phyloP scores from a whole-genome alignment of 1,140 invertebrate species.

The Trichonephila inaurata region DNA sequence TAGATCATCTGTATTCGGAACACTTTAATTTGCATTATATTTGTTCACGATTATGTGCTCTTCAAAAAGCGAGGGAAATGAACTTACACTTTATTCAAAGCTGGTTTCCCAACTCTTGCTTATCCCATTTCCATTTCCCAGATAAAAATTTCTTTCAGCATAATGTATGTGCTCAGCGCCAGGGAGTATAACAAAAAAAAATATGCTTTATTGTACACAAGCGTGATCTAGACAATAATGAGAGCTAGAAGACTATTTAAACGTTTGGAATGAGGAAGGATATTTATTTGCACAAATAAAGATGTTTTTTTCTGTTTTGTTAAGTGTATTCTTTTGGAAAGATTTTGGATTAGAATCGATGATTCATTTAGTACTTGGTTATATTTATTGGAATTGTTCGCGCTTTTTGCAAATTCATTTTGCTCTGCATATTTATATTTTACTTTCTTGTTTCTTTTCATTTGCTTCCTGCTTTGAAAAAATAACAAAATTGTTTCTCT shows the following conservation, averaged over 20 bases:
- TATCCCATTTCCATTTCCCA: neutral
- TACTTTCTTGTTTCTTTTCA: too few species aligned
- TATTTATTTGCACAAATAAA: neutral
- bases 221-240: neutral
- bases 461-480: too few species aligned
- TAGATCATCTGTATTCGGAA: conserved; percentile 64
- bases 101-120: neutral
- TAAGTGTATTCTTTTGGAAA: neutral
- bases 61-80: conserved; percentile 18
- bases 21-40: conserved; percentile 73
- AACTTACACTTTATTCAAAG: conserved; percentile 36
- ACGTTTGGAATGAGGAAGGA: neutral
- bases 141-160: neutral
- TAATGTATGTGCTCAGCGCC: neutral
- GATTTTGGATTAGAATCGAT: too few species aligned
- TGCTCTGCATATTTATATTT: too few species aligned
- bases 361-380: too few species aligned
- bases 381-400: too few species aligned
- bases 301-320: neutral
- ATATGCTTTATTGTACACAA: neutral
- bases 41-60: conserved; percentile 58
- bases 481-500: too few species aligned
- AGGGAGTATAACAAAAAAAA: neutral
- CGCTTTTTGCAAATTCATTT: too few species aligned
- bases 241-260: neutral